phyloP scores from a whole-genome alignment of 2,113 vertebrate genomes.

The Scartelaos histophorus region DNA sequence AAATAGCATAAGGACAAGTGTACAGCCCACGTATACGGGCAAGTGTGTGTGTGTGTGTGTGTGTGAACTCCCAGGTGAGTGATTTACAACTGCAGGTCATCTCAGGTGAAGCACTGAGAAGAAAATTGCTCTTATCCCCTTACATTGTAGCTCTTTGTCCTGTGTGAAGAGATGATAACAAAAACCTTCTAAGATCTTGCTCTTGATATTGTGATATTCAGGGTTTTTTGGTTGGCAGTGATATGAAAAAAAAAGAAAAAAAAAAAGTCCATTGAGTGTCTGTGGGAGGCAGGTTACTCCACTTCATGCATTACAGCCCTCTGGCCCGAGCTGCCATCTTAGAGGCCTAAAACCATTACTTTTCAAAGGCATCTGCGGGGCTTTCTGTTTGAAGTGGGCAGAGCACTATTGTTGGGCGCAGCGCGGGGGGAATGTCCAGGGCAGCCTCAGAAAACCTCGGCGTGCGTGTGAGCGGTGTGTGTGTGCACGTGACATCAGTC shows the following conservation, averaged over 20 bases:
- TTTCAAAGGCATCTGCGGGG: slow-evolving; percentile 73
- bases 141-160: slow-evolving; percentile 2
- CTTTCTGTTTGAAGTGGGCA: slow-evolving; percentile 77
- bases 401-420: slow-evolving; percentile 70
- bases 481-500: slow-evolving; percentile 78
- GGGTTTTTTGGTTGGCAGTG: slow-evolving; percentile 16
- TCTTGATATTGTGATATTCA: slow-evolving; percentile 27
- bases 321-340: slow-evolving; percentile 67
- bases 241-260: slow-evolving; percentile 17
- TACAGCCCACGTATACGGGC: not conserved
- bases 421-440: slow-evolving; percentile 72
- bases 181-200: slow-evolving; percentile 24
- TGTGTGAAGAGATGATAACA: not conserved
- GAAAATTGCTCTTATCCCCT: not conserved
- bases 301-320: slow-evolving; percentile 53
- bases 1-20: not conserved
- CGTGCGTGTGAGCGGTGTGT: slow-evolving; percentile 52
- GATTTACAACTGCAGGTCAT: slow-evolving; percentile 12
- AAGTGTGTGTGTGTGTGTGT: not conserved
- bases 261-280: slow-evolving; percentile 45
- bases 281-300: slow-evolving; percentile 51
- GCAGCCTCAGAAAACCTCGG: slow-evolving; percentile 62
- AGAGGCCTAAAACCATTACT: slow-evolving; percentile 68
- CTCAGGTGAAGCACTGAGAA: not conserved
- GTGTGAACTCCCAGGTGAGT: not conserved